phyloP scores from a whole-genome alignment of 2,113 vertebrate genomes.

The Notiomystis cincta region DNA sequence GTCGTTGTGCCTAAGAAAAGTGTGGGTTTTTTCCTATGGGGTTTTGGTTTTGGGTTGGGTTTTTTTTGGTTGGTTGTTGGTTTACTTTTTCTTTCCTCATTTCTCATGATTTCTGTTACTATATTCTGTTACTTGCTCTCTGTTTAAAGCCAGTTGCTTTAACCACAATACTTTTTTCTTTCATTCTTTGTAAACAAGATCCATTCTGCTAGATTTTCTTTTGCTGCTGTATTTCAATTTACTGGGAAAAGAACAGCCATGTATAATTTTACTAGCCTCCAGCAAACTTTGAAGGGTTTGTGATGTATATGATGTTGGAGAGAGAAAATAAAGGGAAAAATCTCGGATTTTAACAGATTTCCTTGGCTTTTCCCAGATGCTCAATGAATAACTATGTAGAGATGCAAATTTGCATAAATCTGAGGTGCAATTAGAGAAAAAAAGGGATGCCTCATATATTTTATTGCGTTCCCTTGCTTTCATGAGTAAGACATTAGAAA shows the following conservation, averaged over 20 bases:
- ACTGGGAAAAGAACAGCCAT: not conserved
- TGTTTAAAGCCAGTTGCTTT: slow-evolving; percentile 14
- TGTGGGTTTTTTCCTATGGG: rapidly evolving
- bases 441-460: not conserved
- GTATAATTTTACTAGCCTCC: not conserved
- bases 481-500: not conserved
- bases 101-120: not conserved
- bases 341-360: slow-evolving; percentile 22
- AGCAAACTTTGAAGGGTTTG: slow-evolving; percentile 5
- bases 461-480: not conserved
- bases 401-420: not conserved
- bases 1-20: not conserved
- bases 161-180: not conserved
- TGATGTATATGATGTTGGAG: not conserved
- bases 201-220: not conserved
- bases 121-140: not conserved
- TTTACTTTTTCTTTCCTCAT: not conserved
- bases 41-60: rapidly evolving
- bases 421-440: not conserved
- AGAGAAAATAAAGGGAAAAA: slow-evolving; percentile 7
- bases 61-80: not conserved
- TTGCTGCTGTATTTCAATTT: not conserved
- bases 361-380: slow-evolving; percentile 2
- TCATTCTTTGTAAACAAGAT: not conserved
- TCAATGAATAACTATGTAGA: not conserved